A percentile compares a stretch with the other conserved stretches of the same genome.
Conservation (phyloP, 1,140 invertebrate genomes). For the Sogatella furcifera region DNA sequence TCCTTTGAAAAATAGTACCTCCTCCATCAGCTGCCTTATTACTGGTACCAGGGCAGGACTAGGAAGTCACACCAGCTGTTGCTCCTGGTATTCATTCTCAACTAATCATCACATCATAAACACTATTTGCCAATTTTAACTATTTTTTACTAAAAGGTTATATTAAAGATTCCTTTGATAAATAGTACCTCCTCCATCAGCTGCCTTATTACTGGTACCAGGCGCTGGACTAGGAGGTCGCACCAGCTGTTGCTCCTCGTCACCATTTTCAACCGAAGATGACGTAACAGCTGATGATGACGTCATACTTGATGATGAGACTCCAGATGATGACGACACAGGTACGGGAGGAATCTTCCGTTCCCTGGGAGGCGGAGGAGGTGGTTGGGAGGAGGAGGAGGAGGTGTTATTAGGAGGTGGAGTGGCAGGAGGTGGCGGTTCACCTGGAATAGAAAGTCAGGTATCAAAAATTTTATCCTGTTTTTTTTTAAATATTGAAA, state of each 20-base stretch:
- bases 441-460: background rate
- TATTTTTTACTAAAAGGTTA: too few species aligned
- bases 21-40: too few species aligned
- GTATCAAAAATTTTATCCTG: too few species aligned
- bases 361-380: background rate
- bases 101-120: too few species aligned
- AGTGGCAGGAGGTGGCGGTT: background rate
- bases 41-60: too few species aligned
- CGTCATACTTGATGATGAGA: background rate
- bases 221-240: conserved; percentile 22
- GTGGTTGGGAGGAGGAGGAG: background rate
- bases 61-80: too few species aligned
- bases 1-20: too few species aligned
- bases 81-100: too few species aligned
- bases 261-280: background rate
- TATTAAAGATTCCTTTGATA: too few species aligned
- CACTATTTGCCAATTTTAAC: too few species aligned
- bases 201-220: conserved; percentile 23
- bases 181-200: too few species aligned
- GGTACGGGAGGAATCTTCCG: background rate
- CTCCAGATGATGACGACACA: background rate
- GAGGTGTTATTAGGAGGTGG: background rate
- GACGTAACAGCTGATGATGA: background rate
- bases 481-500: too few species aligned
- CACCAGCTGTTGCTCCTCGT: conserved; percentile 12